These are phyloP conservation scores for Maylandia zebra DNA, from an alignment of 2,113 vertebrate species.

Conservation along the genomic window DNA sequence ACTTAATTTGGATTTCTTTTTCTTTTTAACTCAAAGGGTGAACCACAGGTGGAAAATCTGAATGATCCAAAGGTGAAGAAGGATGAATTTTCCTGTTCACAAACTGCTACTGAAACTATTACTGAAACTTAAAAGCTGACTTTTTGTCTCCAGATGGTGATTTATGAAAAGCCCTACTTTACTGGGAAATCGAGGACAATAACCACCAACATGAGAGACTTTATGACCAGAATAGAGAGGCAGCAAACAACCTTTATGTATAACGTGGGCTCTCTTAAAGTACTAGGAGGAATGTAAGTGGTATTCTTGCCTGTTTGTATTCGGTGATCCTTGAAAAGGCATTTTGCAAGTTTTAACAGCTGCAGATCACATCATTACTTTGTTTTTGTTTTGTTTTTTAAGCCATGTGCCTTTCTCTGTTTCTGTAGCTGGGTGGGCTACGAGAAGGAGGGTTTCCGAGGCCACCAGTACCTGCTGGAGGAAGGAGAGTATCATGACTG, in stretches of 20 bases:
- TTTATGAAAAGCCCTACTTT: slow-evolving; percentile 81
- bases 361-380: background rate
- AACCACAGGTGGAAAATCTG: slow-evolving; percentile 81
- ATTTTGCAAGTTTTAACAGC: background rate
- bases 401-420: background rate
- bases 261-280: slow-evolving; percentile 78
- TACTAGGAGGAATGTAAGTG: slow-evolving; percentile 88
- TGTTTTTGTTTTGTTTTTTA: background rate
- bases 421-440: slow-evolving; percentile 88
- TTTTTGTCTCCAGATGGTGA: slow-evolving; percentile 67
- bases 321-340: background rate
- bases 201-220: slow-evolving; percentile 73
- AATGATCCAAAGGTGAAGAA: slow-evolving; percentile 81
- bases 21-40: slow-evolving; percentile 71
- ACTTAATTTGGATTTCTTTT: background rate
- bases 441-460: slow-evolving; percentile 89
- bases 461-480: slow-evolving; percentile 93
- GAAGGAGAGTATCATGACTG: slow-evolving; percentile 92
- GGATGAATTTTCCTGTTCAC: background rate
- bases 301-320: background rate
- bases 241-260: slow-evolving; percentile 63
- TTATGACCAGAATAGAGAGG: slow-evolving; percentile 65
- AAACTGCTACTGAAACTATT: background rate
- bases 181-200: slow-evolving; percentile 79
- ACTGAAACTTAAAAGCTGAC: background rate